Base-by-base conservation (phyloP, 2,113 vertebrate genomes). In the Ptyas mucosa region DNA sequence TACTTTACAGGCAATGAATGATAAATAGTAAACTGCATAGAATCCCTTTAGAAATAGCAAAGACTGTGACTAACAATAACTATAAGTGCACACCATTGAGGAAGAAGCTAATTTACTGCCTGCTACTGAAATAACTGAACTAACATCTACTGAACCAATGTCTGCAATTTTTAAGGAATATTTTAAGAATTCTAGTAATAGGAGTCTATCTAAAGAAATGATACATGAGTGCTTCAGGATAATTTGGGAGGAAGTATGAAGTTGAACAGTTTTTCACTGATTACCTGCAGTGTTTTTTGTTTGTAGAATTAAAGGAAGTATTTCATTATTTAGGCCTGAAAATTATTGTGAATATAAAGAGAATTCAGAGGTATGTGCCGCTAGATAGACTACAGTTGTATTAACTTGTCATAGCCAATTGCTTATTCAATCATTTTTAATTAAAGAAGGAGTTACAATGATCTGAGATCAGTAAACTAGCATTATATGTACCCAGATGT, bases 291-390 rank as follows among this genome's bases (percentile, higher is more conserved):
- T 75, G 64, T 8, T 20, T 75, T 75, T 64, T n/a, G 57, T 24
- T 58, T 58, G 61, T 75, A 75, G 34, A 39, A 39, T 39, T 75
- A 75, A 75, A 75, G n/a, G 14, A 75, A 34, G 5, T 75, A 34
- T 75, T 75, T 75, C 15, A 75, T 39, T 75, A 75, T 75, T 75
- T 75, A 75, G 69, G n/a, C n/a, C 69, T 39, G n/a, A 34, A 81
- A 81, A 81, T 34, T 39, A 8, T 39, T 39, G 18, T 81, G n/a
- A 39, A 81, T 81, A 39, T 39, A 39, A 39, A 81, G 15, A 81
- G n/a, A 7, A 1, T 8, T 39, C n/a, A 18, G n/a, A 39, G 15
- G 0, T 81, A 81, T 81, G n/a, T 34, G 14, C 5, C 1, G 0
- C 15, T 39, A 81, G 69, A 8, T 39, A 81, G 69, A 20, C 34